Evolutionary conservation across 2,888 invertebrate species (phyloP).

Genomic region (Tetropium fuscum): DNA sequence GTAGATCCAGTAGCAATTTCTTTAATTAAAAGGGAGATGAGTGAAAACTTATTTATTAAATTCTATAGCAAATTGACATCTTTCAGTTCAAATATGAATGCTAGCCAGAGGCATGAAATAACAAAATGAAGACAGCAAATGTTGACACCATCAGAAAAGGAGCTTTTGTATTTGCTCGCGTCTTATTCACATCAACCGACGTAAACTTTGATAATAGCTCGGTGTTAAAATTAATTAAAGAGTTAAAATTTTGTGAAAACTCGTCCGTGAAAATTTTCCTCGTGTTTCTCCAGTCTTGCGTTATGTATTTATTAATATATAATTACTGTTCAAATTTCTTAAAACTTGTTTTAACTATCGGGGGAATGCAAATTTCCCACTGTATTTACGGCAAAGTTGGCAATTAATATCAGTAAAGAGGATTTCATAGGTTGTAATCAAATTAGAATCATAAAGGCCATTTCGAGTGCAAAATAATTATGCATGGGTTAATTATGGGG

Average conservation of each 20-base stretch:
- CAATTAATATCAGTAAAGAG: not conserved
- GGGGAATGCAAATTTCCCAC: constrained; percentile 12
- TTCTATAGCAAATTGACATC: constrained; percentile 30
- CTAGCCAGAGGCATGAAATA: constrained; percentile 6
- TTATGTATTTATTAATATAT: constrained; percentile 25
- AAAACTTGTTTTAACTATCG: constrained; percentile 2
- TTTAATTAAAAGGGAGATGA: no score
- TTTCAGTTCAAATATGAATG: constrained; percentile 4
- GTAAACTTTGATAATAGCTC: constrained; percentile 33
- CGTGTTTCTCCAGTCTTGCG: constrained; percentile 2
- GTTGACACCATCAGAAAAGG: constrained; percentile 14
- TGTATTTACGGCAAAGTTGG: constrained; percentile 2
- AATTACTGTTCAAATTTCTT: constrained; percentile 10
- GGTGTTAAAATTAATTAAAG: constrained; percentile 35
- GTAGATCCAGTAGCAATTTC: no score
- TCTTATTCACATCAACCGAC: constrained; percentile 15
- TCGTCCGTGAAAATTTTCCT: constrained; percentile 11
- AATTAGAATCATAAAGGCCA: no score
- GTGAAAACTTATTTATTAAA: constrained; percentile 27
- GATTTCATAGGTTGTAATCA: no score
- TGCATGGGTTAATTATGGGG: no score
- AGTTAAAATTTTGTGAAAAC: constrained; percentile 26
- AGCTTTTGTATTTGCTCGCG: constrained; percentile 4
- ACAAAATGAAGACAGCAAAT: constrained; percentile 9
- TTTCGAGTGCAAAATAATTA: no score